Conservation (phyloP, 2,797 vertebrate genomes). For the Phataginus tetradactyla region DNA sequence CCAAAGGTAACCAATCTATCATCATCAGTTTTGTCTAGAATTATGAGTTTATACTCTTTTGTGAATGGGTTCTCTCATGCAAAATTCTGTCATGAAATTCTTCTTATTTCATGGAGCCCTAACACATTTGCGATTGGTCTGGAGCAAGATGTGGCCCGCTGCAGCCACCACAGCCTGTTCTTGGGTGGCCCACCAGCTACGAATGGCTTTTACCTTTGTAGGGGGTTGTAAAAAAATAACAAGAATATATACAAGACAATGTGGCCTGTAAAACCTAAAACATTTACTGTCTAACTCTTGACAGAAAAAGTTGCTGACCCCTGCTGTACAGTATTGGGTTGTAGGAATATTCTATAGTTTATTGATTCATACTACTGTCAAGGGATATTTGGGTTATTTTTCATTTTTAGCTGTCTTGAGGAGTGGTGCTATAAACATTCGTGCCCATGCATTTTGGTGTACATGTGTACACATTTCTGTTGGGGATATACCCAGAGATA, state of each 20-base stretch:
- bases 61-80: neutral
- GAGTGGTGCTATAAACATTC: neutral
- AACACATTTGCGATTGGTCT: neutral
- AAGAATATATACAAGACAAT: neutral
- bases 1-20: neutral
- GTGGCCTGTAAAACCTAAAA: neutral
- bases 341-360: neutral
- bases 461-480: neutral
- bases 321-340: neutral
- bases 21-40: neutral
- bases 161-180: neutral
- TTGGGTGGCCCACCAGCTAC: neutral
- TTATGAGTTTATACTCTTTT: neutral
- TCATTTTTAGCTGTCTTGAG: neutral
- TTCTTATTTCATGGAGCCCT: neutral
- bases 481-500: neutral
- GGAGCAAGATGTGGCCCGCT: neutral
- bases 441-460: neutral
- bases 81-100: neutral
- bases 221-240: neutral
- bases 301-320: neutral
- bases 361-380: neutral
- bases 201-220: neutral
- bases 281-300: neutral
- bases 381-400: neutral